phyloP scores from a whole-genome alignment of 2,113 vertebrate species.

The Chaetops frenatus region DNA sequence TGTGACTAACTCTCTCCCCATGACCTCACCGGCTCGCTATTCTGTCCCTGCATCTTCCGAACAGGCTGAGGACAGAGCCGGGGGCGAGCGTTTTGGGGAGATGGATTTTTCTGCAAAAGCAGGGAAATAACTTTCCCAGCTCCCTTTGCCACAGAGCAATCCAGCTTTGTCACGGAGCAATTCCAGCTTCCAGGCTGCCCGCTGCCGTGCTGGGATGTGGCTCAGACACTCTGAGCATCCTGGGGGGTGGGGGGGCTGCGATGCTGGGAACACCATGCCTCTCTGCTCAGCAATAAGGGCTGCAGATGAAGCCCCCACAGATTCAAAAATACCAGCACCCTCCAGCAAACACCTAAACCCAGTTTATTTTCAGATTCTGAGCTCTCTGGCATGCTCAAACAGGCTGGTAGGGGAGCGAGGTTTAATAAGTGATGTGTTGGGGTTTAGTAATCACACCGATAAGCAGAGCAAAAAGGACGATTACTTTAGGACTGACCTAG shows the following conservation, averaged over 20 bases:
- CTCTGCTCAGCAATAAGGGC: background rate
- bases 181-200: background rate
- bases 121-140: background rate
- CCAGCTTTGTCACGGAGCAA: background rate
- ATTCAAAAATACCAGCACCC: background rate
- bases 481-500: background rate
- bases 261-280: background rate
- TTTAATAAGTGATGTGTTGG: background rate
- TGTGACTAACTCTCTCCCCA: conserved; percentile 65
- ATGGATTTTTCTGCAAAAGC: background rate
- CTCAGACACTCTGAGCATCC: background rate
- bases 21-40: conserved; percentile 71
- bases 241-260: accelerated
- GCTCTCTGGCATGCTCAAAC: background rate
- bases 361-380: background rate
- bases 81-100: background rate
- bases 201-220: accelerated
- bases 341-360: background rate
- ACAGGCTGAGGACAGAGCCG: background rate
- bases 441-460: background rate
- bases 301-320: background rate
- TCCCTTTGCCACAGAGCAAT: background rate
- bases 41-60: conserved; percentile 61
- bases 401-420: background rate
- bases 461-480: background rate